Evolutionary conservation across 2,113 vertebrate species (phyloP).

Genomic region (Pica pica): DNA sequence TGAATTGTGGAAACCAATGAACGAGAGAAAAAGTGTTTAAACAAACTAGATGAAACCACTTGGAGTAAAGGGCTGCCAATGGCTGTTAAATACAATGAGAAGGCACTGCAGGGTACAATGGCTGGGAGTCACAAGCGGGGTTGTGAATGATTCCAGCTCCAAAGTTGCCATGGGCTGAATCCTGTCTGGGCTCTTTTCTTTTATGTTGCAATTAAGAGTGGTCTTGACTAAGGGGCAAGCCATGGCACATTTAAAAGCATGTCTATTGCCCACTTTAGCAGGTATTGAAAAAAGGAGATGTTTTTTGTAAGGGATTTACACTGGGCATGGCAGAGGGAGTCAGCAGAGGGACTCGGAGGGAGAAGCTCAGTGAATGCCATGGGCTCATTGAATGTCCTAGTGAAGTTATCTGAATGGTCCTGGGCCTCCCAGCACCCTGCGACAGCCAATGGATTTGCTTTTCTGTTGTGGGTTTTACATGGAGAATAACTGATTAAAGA

Average conservation of each 20-base stretch:
- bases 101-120: background rate
- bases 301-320: background rate
- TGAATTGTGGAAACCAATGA: background rate
- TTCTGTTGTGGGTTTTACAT: accelerated
- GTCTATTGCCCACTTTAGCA: background rate
- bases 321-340: background rate
- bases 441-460: background rate
- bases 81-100: background rate
- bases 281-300: background rate
- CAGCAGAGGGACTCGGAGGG: background rate
- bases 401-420: background rate
- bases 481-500: background rate
- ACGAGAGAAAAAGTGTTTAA: background rate
- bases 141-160: accelerated
- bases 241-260: accelerated
- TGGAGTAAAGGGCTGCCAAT: background rate
- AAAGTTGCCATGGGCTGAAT: accelerated
- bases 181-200: background rate
- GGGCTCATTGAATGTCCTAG: background rate
- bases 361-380: background rate
- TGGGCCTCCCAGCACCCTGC: background rate
- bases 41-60: background rate
- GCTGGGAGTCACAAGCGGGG: background rate
- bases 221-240: background rate
- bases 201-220: background rate